Evolutionary conservation across 1,140 invertebrate genomes (phyloP), one percentile per base, ranked within the genome.

Genomic region (Himalopsyche phryganea): DNA sequence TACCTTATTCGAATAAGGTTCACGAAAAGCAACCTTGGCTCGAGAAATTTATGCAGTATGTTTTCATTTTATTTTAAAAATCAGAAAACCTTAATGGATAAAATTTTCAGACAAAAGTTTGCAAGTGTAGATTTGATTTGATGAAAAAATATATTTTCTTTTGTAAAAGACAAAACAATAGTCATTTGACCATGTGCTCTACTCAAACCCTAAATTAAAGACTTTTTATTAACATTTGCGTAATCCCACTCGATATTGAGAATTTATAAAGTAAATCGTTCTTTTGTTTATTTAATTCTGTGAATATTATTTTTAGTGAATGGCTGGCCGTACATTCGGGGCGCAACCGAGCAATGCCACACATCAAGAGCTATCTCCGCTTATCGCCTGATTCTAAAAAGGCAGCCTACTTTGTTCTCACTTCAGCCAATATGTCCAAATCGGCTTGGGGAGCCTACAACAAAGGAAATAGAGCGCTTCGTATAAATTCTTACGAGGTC

Each of bases 381-480:
- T 69, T 90, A 1, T 90, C 90, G 0, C 85, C 75, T 78, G 56
- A 87, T 81, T 75, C 68, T 74, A 41, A 76, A 76, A 45, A 75
- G 81, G 69, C 80, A 84, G 58, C 85, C 84, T 58, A 92, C 85
- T 95, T 93, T 69, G 74, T 94, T 0, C 75, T 97, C 0, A 96
- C 94, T 0, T 96, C 92, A 65, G 92, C 91, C 0, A 98, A 98
- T 77, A 72, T 98, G 6, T 97, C 94, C 10, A 97, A 96, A 79
- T 92, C 94, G 13, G 95, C 95, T 0, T 98, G 95, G 95, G 95
- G 95, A 52, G 80, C 74, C 13, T 68, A 84, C 15, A 86, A 85
- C 59, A 90, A 89, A 65, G 82, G 82, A 55, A 78, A 81, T 41
- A 69, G 68, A 0, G 84, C 84, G 57, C 73, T 91, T 41, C 83